Percentiles rank a stretch among this genome's conserved stretches.
These are phyloP conservation scores for Peromyscus leucopus DNA, from an alignment of 2,113 vertebrate species.

Conservation along the genomic window DNA sequence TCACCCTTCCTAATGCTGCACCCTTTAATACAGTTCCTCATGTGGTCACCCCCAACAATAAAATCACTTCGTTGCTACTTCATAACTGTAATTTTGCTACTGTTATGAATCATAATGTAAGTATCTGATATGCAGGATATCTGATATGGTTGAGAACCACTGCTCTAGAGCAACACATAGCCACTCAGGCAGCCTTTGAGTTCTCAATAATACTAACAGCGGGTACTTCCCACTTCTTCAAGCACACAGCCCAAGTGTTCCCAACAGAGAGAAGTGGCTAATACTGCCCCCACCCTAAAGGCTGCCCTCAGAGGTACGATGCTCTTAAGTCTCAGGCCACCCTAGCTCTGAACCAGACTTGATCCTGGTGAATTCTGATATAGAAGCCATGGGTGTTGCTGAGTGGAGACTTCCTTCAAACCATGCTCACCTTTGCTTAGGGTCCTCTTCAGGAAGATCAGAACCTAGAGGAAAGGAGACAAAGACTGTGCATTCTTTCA, in stretches of 20 bases:
- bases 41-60: not conserved
- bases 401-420: not conserved
- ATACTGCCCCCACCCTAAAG: not conserved
- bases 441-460: slow-evolving; percentile 95
- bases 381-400: not conserved
- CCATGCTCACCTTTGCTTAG: slow-evolving; percentile 92
- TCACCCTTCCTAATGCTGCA: not conserved
- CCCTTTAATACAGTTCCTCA: not conserved
- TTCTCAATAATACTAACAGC: not conserved
- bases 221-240: not conserved
- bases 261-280: not conserved
- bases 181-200: not conserved
- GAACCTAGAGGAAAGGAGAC: slow-evolving; percentile 89
- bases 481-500: not conserved
- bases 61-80: not conserved
- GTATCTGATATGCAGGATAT: not conserved
- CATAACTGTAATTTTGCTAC: not conserved
- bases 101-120: not conserved
- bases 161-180: not conserved
- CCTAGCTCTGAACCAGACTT: not conserved
- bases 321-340: not conserved
- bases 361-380: not conserved
- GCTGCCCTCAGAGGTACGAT: not conserved
- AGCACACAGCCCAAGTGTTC: not conserved
- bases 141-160: not conserved